Base-by-base conservation (phyloP, 2,888 invertebrate genomes). In the Toxonevra muliebris region DNA sequence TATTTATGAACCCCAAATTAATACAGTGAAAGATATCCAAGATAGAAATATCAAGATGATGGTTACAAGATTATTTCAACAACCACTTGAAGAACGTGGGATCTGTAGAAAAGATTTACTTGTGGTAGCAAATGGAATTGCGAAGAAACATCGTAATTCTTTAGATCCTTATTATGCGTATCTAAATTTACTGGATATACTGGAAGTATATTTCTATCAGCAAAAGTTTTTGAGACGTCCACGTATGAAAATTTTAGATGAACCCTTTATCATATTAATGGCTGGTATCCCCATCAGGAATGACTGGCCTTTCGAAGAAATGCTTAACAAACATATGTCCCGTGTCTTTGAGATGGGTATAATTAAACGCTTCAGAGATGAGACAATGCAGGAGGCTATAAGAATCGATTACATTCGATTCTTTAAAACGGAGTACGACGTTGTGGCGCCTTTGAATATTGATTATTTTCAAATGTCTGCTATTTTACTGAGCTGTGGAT, bases 191-290 rank as follows among this genome's bases (percentile, higher is more conserved):
- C 8, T 12, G 30, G 59, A 76, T 7, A 74, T 70, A 48, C 69
- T 70, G 43, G 70, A 73, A 1, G 74, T 74, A 10, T 76, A 69
- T 54, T 20, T 75, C 1, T 74, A 77, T 52, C 77, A 76, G 48
- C 76, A 77, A 48, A 75, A 73, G 11, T 71, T 71, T 17, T n/a
- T 75, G 48, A 55, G 54, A n/a, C 67, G 64, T 15, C 75, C 75
- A 1, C 60, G 66, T 1, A 60, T 73, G 19, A 69, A 69, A 12
- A 15, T 55, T 1, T 54, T 75, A 13, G 9, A 66, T 1, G 19
- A 73, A 2, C 66, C 73, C 0, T 48, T 75, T 3, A 43, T 68
- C 3, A 40, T 66, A n/a, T 40, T 71, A 20, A 68, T 68, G 59
- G 73, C 71, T 15, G 71, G 69, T 17, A 69, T 76, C 45, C 73